These are phyloP conservation scores for Sylvilagus bachmani DNA, from an alignment of 2,113 vertebrate species.

Conservation along the genomic window DNA sequence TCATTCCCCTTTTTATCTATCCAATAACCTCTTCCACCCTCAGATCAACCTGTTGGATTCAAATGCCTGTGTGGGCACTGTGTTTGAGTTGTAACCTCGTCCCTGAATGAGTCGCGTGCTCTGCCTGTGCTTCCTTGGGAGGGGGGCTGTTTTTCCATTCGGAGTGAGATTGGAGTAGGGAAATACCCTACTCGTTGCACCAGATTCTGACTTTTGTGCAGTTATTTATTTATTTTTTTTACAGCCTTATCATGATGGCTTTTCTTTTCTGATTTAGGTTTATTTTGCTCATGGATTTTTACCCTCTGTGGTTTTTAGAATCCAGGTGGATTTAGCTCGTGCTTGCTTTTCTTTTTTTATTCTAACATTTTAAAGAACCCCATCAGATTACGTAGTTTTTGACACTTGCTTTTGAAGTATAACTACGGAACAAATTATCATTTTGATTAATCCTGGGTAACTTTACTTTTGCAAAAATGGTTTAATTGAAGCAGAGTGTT, in stretches of 20 bases:
- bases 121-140: neutral
- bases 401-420: constrained; percentile 38
- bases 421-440: neutral
- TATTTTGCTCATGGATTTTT: constrained; percentile 2
- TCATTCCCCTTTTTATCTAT: neutral
- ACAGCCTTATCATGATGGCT: neutral
- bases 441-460: neutral
- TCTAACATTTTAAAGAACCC: constrained; percentile 26
- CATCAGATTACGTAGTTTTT: neutral
- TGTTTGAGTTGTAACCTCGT: constrained; percentile 12
- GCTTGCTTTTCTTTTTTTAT: neutral
- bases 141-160: neutral
- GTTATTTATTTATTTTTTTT: neutral
- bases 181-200: neutral
- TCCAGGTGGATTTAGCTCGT: constrained; percentile 18
- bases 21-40: neutral
- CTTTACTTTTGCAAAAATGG: constrained; percentile 23
- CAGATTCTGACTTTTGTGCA: neutral
- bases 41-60: constrained; percentile 30
- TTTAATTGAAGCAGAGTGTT: constrained; percentile 6
- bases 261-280: constrained; percentile 61
- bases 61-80: constrained; percentile 56
- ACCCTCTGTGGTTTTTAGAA: constrained; percentile 29
- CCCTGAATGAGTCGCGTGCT: constrained; percentile 19
- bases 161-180: neutral